These are phyloP conservation scores for Clupea harengus DNA, from an alignment of 2,113 vertebrate species.

Conservation along the genomic window DNA sequence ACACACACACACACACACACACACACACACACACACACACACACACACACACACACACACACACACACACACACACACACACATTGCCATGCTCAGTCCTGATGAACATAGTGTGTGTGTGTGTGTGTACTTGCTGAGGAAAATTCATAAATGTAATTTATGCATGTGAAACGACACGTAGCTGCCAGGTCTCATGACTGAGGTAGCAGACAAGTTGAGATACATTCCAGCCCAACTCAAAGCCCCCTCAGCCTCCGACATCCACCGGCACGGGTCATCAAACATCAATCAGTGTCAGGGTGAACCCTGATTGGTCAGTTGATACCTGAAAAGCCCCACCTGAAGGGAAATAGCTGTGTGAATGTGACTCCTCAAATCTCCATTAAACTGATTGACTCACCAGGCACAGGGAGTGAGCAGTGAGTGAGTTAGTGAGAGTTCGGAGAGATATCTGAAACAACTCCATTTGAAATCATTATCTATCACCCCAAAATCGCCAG, in stretches of 20 bases:
- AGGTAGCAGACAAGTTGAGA: slow-evolving; percentile 1
- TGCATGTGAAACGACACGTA: background rate
- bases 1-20: background rate
- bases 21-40: background rate
- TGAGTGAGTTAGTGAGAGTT: background rate
- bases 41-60: no score
- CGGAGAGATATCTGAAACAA: background rate
- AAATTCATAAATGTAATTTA: slow-evolving; percentile 12
- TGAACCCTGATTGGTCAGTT: background rate
- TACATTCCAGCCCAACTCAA: background rate
- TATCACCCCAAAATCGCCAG: background rate
- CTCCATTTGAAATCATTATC: slow-evolving; percentile 1
- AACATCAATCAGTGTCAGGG: background rate
- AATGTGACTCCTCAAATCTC: background rate
- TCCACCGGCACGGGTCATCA: background rate
- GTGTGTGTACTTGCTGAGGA: background rate
- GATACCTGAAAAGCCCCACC: background rate
- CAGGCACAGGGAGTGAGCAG: background rate
- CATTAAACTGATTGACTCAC: background rate
- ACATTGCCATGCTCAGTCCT: background rate
- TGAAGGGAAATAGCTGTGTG: background rate
- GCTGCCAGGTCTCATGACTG: background rate
- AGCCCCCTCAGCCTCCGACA: background rate
- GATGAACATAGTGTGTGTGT: background rate
- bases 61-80: no score